Evolutionary conservation across 2,113 vertebrate genomes (phyloP).

Genomic region (Etheostoma spectabile): DNA sequence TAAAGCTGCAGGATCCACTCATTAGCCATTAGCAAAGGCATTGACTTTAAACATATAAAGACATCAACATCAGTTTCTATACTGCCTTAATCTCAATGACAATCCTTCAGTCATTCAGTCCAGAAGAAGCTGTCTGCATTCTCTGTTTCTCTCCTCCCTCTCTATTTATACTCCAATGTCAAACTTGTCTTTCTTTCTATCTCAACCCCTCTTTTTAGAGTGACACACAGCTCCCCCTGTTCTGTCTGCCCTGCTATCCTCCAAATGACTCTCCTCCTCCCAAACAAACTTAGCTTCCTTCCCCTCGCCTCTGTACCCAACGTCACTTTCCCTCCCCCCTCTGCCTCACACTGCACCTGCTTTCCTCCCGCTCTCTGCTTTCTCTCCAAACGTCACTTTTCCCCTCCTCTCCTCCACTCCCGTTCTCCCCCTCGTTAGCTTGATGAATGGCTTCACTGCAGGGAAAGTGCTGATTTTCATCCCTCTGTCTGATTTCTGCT

Average conservation of each 20-base stretch:
- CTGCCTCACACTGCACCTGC: conserved; percentile 69
- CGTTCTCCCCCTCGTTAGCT: conserved; percentile 91
- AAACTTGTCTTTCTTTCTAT: conserved; percentile 65
- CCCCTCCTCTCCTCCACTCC: conserved; percentile 83
- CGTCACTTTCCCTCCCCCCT: conserved; percentile 64
- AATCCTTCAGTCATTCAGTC: conserved; percentile 11
- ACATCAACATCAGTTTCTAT: background rate
- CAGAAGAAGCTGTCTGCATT: conserved; percentile 17
- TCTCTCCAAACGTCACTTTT: conserved; percentile 75
- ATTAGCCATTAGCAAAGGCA: conserved; percentile 30
- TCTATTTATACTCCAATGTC: conserved; percentile 69
- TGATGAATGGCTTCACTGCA: conserved; percentile 99
- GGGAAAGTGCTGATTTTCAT: conserved; percentile 97
- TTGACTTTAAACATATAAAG: conserved; percentile 3
- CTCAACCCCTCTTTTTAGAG: conserved; percentile 45
- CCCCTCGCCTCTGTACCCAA: conserved; percentile 52
- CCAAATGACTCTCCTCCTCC: conserved; percentile 62
- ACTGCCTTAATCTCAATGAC: conserved; percentile 25
- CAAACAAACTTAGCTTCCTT: conserved; percentile 66
- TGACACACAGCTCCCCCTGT: conserved; percentile 53
- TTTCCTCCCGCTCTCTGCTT: conserved; percentile 64
- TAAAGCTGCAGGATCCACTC: background rate
- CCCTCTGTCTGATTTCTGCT: conserved; percentile 96
- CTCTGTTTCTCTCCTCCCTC: conserved; percentile 22
- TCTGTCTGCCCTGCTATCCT: conserved; percentile 55